Evolutionary conservation across 2,113 vertebrate species (phyloP), one percentile per base, ranked within the genome.

Genomic region (Perca flavescens): DNA sequence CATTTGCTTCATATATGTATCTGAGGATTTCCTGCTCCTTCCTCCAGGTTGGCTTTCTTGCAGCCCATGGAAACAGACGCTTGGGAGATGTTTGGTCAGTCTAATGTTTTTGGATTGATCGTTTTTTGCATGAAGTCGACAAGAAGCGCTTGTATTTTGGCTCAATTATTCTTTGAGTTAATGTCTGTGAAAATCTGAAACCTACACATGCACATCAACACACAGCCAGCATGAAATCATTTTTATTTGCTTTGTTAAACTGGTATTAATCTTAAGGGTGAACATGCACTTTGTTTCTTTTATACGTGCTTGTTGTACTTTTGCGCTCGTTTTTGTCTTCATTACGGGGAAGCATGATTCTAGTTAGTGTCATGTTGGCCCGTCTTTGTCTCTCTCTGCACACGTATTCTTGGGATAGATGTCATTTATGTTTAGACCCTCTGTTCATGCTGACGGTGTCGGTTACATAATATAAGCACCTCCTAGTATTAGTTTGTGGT

Each of bases 11-110:
- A 0, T 36, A 0, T 8, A 9, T 52, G 50, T 52, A 43, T 63
- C 52, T 84, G 58, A 84, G 49, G 0, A 4, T 73, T 40, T 85
- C 19, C 54, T 81, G 46, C 81, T 88, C 36, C 82, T 57, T 78
- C 67, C 78, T 74, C 67, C 86, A 91, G 92, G 92, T 88, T 56
- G 81, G 72, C 52, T 8, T 72, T 34, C 57, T 77, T 71, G 87
- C 71, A 67, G 77, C 77, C 68, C 71, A 94, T 92, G 89, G 91
- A 91, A 76, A 78, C 28, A 75, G 81, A 91, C 58, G 63, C 60
- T 60, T 85, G 88, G 86, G 82, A 90, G 73, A 87, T 82, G 81
- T 84, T 91, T 72, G 92, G 93, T 93, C 90, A 91, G 90, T 91
- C 77, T 17, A 4, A 47, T 58, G 72, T 49, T 70, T 40, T 61